Evolutionary conservation across 2,888 invertebrate genomes (phyloP).

Genomic region (Dasysyrphus tricinctus): DNA sequence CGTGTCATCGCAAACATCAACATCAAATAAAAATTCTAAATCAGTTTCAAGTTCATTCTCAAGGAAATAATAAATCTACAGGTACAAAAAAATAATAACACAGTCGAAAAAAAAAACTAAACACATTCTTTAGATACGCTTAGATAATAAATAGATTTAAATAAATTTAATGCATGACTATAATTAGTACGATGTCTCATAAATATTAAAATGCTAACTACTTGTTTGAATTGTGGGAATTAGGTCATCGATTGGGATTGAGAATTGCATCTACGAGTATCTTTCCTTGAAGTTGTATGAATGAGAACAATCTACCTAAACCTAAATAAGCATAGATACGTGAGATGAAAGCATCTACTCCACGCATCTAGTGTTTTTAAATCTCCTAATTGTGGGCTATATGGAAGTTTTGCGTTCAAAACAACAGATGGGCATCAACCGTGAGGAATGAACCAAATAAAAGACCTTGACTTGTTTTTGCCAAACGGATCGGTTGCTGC

Average conservation of each 20-base stretch:
- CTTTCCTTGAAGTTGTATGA: not conserved
- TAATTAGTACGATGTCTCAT: slow-evolving; percentile 2
- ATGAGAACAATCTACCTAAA: not conserved
- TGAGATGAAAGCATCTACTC: not conserved
- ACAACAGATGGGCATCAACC: slow-evolving; percentile 27
- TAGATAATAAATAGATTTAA: slow-evolving; percentile 42
- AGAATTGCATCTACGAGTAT: not conserved
- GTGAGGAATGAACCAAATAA: slow-evolving; percentile 36
- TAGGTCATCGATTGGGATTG: slow-evolving; percentile 52
- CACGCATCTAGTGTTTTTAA: not conserved
- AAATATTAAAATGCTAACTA: slow-evolving; percentile 43
- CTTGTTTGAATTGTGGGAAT: slow-evolving; percentile 36
- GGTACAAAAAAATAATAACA: slow-evolving; percentile 8
- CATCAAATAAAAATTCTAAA: slow-evolving; percentile 31
- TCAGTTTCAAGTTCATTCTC: slow-evolving; percentile 67
- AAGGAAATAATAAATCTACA: slow-evolving; percentile 43
- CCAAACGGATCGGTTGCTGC: slow-evolving; percentile 29
- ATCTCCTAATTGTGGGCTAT: not conserved
- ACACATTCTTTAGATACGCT: slow-evolving; percentile 9
- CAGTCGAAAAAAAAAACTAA: not conserved
- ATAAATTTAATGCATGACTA: not conserved
- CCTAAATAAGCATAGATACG: not conserved
- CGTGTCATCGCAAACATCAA: slow-evolving; percentile 9
- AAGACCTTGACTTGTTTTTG: slow-evolving; percentile 71
- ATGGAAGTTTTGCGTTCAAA: not conserved